phyloP scores from a whole-genome alignment of 2,797 vertebrate genomes.

The Spizella passerina region DNA sequence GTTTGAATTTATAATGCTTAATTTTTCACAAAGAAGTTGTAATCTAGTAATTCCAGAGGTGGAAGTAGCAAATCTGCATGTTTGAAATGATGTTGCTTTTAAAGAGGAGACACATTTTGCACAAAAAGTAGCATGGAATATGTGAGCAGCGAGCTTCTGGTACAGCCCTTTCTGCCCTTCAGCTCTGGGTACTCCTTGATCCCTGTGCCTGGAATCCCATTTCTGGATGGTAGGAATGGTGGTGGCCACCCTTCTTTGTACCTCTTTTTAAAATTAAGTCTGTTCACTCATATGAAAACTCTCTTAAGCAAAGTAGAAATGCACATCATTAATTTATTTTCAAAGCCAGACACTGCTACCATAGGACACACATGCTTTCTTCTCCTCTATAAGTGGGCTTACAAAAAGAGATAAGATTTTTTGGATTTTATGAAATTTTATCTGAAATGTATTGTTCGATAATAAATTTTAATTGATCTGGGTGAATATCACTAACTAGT shows the following conservation, averaged over 20 bases:
- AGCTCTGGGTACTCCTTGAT: background rate
- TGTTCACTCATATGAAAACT: background rate
- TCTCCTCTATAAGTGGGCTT: background rate
- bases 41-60: background rate
- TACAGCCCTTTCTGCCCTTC: background rate
- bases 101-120: background rate
- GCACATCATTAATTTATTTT: background rate
- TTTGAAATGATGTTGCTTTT: background rate
- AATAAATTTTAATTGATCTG: background rate
- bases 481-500: background rate
- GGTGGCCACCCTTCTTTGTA: background rate
- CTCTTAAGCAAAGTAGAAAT: background rate
- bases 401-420: background rate
- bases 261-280: background rate
- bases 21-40: background rate
- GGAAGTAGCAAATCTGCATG: background rate
- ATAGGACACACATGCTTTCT: fast-evolving
- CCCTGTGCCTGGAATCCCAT: background rate
- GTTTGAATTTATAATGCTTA: background rate
- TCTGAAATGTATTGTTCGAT: background rate
- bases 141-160: background rate
- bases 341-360: background rate
- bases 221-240: background rate
- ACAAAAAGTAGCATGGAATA: background rate
- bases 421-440: background rate